Evolutionary conservation across 1,140 invertebrate species (phyloP), one percentile per base, ranked within the genome.

Genomic region (Medauroidea extradentata): DNA sequence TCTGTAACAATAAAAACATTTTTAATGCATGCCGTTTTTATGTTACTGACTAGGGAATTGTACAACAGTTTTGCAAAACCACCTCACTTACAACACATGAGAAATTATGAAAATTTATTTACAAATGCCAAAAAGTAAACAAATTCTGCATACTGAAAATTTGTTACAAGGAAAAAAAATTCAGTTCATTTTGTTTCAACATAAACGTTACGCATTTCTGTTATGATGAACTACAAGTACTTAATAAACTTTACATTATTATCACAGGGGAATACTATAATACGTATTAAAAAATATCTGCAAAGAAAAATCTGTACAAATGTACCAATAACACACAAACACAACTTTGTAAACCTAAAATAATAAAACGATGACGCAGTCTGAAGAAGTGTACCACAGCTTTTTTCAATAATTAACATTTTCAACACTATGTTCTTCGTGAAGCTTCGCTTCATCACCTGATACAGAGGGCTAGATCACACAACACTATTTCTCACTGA

Each of bases 261-360:
- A 55, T 55, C 53, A 55, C 53, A 55, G 53, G 53, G 53, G 39
- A 50, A 55, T 55, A 55, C 29, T 55, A 55, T 25, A 50, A 23
- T 25, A 46, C 23, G 23, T 46, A 14, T 3, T 55, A 43, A 55
- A 25, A 42, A 27, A 41, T 24, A 55, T 41, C 42, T 11, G 53
- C 25, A 41, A 27, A 43, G 41, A 14, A 19, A 3, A 27, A 27
- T 25, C 21, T n/a, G 27, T 25, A 50, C 43, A 19, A 2, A 7
- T 50, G 48, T 50, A 25, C 48, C 23, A 50, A 7, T 50, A 50
- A 50, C 48, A 50, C 48, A 25, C 48, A 50, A 25, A 27, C 23
- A 25, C 21, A 34, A 34, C 48, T 25, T 25, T 50, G 16, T 50
- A n/a, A 50, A 23, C 21, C 48, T 25, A 24, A 50, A 50, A 19